These are phyloP conservation scores for Hyperoodon ampullatus DNA, from an alignment of 2,113 vertebrate genomes.

Conservation along the genomic window DNA sequence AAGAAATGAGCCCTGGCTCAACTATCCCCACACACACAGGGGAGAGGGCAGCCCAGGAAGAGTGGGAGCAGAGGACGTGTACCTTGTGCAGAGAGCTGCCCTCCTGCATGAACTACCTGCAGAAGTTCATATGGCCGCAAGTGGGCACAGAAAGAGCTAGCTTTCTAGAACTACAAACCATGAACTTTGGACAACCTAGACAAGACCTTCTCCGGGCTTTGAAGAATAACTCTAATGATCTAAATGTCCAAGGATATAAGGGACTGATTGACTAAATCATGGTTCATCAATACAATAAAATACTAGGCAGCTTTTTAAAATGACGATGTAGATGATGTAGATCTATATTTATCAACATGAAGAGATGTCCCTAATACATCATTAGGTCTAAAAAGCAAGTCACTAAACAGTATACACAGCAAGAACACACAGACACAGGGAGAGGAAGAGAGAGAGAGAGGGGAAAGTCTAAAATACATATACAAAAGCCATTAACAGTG, in stretches of 20 bases:
- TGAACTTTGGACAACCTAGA: neutral
- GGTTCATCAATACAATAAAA: constrained; percentile 26
- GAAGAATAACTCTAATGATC: neutral
- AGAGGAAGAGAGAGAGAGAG: neutral
- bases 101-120: neutral
- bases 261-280: neutral
- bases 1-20: neutral
- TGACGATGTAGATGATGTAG: neutral
- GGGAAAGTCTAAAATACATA: neutral
- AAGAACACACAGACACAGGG: neutral
- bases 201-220: neutral
- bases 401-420: neutral
- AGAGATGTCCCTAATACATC: constrained; percentile 51
- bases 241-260: neutral
- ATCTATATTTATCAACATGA: constrained; percentile 49
- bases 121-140: neutral
- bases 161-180: neutral
- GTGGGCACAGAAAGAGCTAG: neutral
- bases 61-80: neutral
- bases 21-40: neutral
- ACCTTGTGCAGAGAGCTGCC: neutral
- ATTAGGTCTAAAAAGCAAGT: constrained; percentile 46
- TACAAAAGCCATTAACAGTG: neutral
- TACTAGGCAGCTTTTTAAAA: neutral
- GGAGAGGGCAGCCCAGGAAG: neutral